Evolutionary conservation across 1,140 invertebrate genomes (phyloP).

Genomic region (Laupala kohalensis): DNA sequence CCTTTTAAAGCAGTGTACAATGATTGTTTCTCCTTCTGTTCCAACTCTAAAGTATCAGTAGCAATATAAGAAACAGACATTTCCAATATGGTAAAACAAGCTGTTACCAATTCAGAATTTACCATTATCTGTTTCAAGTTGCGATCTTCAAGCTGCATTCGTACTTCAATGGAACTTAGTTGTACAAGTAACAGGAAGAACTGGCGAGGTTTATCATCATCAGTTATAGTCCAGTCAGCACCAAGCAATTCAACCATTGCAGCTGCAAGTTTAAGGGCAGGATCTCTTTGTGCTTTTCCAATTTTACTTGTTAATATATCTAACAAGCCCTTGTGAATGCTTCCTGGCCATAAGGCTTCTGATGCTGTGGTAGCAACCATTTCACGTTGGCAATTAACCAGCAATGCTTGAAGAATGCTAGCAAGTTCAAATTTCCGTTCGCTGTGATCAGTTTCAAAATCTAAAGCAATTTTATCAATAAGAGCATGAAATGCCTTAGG

Average conservation of each 20-base stretch:
- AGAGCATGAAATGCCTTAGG: conserved; percentile 63
- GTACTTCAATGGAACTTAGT: conserved; percentile 76
- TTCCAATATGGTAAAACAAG: conserved; percentile 76
- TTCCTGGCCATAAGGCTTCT: conserved; percentile 62
- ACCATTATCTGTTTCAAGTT: conserved; percentile 56
- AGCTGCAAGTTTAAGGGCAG: conserved; percentile 68
- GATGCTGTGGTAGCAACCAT: conserved; percentile 41
- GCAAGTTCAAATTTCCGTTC: conserved; percentile 80
- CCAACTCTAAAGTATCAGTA: conserved; percentile 65
- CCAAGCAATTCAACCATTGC: conserved; percentile 69
- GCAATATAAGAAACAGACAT: conserved; percentile 66
- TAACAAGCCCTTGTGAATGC: conserved; percentile 58
- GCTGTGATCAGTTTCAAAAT: conserved; percentile 75
- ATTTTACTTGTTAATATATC: conserved; percentile 79
- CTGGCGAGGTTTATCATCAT: conserved; percentile 64
- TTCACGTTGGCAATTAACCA: conserved; percentile 55
- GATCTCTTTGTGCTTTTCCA: conserved; percentile 72
- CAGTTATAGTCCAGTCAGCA: conserved; percentile 64
- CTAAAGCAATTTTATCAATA: conserved; percentile 68
- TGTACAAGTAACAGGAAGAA: conserved; percentile 75
- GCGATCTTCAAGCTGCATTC: conserved; percentile 82
- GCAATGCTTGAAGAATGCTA: conserved; percentile 53
- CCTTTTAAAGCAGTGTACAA: conserved; percentile 81
- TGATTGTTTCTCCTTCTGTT: conserved; percentile 80
- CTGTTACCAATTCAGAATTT: conserved; percentile 60